Conservation (phyloP, 2,888 invertebrate genomes). For the Cerastis rubricosa region DNA sequence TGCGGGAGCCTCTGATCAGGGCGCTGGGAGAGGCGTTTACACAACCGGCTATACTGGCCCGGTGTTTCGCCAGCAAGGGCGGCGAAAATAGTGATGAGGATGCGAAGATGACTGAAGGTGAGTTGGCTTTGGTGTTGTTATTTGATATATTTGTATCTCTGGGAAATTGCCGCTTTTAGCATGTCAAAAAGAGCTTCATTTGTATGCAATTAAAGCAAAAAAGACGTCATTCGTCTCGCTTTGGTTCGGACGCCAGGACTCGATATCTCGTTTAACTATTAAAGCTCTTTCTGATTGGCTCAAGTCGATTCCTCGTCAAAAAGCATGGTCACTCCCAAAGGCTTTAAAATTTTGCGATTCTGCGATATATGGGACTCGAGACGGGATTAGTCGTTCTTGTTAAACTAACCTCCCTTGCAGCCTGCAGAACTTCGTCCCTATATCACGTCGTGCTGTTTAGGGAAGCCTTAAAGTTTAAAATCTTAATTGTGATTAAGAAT, state of each 20-base stretch:
- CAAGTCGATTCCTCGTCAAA: not conserved
- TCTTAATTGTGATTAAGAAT: not conserved
- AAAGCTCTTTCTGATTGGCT: not conserved
- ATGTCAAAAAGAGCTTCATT: not conserved
- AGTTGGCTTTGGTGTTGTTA: slow-evolving; percentile 40
- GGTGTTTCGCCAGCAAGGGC: slow-evolving; percentile 92
- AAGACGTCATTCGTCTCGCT: not conserved
- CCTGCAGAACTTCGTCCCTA: not conserved
- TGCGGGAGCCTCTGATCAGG: slow-evolving; percentile 93
- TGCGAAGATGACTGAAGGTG: slow-evolving; percentile 77
- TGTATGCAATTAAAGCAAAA: not conserved
- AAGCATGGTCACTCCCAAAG: not conserved
- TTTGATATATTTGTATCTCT: not conserved
- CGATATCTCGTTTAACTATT: not conserved
- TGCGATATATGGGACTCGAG: not conserved
- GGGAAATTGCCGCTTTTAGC: not conserved
- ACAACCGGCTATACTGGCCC: slow-evolving; percentile 91
- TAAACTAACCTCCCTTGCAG: not conserved
- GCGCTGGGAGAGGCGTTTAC: slow-evolving; percentile 95
- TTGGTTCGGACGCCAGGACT: not conserved
- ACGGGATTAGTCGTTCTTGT: not conserved
- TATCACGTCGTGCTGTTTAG: not conserved
- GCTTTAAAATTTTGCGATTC: not conserved
- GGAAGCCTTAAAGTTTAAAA: not conserved
- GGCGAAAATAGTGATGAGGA: slow-evolving; percentile 68